phyloP scores from a whole-genome alignment of 2,797 vertebrate genomes.

The Girardinus metallicus region DNA sequence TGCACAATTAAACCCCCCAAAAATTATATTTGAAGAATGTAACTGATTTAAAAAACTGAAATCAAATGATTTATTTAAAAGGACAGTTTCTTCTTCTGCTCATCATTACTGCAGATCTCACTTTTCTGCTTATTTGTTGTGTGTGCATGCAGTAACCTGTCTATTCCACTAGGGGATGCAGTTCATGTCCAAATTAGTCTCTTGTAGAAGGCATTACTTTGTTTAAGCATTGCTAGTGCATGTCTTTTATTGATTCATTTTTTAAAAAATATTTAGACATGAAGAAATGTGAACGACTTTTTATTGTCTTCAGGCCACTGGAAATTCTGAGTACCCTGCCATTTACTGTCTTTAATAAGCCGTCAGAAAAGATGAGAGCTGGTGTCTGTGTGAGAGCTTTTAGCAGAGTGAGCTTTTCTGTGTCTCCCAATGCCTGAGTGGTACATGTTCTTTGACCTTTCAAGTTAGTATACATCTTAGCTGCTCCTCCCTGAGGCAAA shows the following conservation, averaged over 20 bases:
- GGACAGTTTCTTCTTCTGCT: background rate
- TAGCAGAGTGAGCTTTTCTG: constrained; percentile 31
- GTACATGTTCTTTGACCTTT: constrained; percentile 32
- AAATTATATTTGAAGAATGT: background rate
- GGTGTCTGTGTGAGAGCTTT: background rate
- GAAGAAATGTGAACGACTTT: constrained; percentile 30
- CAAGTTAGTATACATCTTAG: constrained; percentile 39
- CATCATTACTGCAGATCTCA: constrained; percentile 2
- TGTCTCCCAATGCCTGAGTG: constrained; percentile 19
- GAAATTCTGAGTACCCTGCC: constrained; percentile 37
- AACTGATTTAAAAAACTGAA: constrained; percentile 10
- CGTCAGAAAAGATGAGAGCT: constrained; percentile 36
- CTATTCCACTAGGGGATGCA: constrained; percentile 75
- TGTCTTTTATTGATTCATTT: constrained; percentile 7
- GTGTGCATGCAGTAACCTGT: constrained; percentile 40
- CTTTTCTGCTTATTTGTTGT: background rate
- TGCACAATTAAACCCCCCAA: background rate
- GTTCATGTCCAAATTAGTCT: constrained; percentile 23
- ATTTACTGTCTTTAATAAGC: constrained; percentile 36
- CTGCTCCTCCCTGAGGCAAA: constrained; percentile 47
- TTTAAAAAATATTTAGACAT: background rate
- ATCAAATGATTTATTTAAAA: background rate
- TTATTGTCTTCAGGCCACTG: constrained; percentile 21
- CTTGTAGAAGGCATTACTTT: constrained; percentile 15
- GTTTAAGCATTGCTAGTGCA: constrained; percentile 5